Percentiles rank a stretch among this genome's conserved stretches.
Evolutionary conservation across 2,797 vertebrate genomes (phyloP).

Genomic region (Sciaenops ocellatus): DNA sequence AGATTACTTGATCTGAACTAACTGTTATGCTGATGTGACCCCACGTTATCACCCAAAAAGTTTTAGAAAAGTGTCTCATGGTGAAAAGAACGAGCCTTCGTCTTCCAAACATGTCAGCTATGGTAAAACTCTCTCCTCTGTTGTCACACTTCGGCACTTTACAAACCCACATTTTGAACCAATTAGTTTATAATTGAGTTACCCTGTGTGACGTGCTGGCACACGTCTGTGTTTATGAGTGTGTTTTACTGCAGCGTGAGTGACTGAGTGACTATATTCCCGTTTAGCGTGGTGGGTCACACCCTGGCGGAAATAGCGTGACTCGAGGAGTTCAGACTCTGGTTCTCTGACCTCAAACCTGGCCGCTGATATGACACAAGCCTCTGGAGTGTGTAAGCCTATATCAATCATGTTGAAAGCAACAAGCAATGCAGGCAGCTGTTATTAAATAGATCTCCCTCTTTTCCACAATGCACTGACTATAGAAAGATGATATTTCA

Average conservation of each 20-base stretch:
- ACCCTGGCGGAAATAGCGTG: slow-evolving; percentile 45
- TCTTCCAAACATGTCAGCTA: not conserved
- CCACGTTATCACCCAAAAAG: no score
- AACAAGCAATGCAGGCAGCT: slow-evolving; percentile 26
- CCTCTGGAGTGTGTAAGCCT: slow-evolving; percentile 29
- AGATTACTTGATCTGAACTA: no score
- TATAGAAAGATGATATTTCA: slow-evolving; percentile 8
- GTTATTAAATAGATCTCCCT: slow-evolving; percentile 11
- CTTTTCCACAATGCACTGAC: not conserved
- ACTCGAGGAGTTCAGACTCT: slow-evolving; percentile 36
- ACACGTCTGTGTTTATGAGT: slow-evolving; percentile 24
- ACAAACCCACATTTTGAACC: slow-evolving; percentile 37
- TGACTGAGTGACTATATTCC: slow-evolving; percentile 23
- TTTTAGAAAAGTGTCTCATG: not conserved
- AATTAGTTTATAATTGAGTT: slow-evolving; percentile 14
- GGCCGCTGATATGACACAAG: slow-evolving; percentile 34
- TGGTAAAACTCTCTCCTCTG: slow-evolving; percentile 5
- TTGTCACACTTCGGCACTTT: slow-evolving; percentile 11
- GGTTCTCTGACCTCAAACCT: slow-evolving; percentile 54
- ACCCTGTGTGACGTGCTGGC: slow-evolving; percentile 14
- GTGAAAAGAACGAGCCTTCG: not conserved
- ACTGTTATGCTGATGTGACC: no score
- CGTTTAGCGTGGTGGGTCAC: slow-evolving; percentile 24
- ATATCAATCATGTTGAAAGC: slow-evolving; percentile 35
- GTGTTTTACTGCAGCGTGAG: slow-evolving; percentile 24